A percentile compares a stretch with the other conserved stretches of the same genome.
Conservation (phyloP, 2,113 vertebrate species). For the Scytalopus superciliaris region DNA sequence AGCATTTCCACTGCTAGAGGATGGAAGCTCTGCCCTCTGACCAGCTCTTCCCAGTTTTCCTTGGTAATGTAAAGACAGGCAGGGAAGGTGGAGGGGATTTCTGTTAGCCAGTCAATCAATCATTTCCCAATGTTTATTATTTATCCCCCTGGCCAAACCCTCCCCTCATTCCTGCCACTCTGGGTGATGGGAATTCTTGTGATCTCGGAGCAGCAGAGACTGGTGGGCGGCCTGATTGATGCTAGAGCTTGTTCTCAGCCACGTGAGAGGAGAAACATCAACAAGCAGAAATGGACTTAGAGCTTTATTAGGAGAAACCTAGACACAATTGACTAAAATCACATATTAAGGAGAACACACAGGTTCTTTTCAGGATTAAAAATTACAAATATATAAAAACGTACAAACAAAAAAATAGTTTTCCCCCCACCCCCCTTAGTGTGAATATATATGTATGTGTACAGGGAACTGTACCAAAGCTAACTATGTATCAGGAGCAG, state of each 20-base stretch:
- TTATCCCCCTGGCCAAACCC: conserved; percentile 10
- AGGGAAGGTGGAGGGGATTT: neutral
- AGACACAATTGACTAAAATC: neutral
- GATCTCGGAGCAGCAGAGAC: conserved; percentile 11
- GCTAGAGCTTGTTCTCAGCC: neutral
- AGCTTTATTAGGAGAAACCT: conserved; percentile 66
- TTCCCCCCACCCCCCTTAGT: neutral
- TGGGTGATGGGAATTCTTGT: neutral
- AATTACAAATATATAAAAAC: conserved; percentile 47
- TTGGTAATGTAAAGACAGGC: neutral
- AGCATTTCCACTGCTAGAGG: fast-evolving
- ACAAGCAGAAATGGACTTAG: conserved; percentile 14
- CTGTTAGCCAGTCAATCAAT: conserved; percentile 21
- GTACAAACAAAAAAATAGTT: neutral
- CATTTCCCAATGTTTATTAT: conserved; percentile 22
- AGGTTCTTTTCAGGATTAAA: conserved; percentile 30
- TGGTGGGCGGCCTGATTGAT: neutral
- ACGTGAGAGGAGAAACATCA: neutral
- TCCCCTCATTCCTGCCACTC: neutral
- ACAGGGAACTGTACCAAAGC: conserved; percentile 27
- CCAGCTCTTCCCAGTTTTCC: neutral
- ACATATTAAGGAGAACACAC: conserved; percentile 25
- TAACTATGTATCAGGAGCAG: neutral
- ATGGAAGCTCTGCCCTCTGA: neutral
- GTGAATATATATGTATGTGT: neutral